A percentile compares a stretch with the other conserved stretches of the same genome.
Conservation (phyloP, 2,113 vertebrate species). For the Epinephelus moara region DNA sequence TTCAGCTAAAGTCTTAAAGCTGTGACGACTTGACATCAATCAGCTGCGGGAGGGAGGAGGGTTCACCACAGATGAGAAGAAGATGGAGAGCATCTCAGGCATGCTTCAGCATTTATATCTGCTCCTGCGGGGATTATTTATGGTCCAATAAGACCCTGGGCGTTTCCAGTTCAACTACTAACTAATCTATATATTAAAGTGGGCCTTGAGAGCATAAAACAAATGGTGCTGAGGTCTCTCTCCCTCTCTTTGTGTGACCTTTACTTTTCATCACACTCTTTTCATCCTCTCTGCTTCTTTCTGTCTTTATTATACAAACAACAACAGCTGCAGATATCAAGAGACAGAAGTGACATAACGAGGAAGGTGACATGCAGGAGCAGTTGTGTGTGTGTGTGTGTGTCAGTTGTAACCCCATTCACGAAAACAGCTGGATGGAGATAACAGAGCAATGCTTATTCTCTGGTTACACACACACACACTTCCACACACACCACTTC, state of each 20-base stretch:
- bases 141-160: conserved; percentile 71
- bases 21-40: conserved; percentile 51
- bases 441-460: conserved; percentile 54
- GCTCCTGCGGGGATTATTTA: conserved; percentile 73
- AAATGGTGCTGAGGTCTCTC: conserved; percentile 44
- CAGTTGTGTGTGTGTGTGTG: neutral
- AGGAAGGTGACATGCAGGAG: conserved; percentile 34
- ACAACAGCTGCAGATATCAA: conserved; percentile 38
- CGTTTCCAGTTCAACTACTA: conserved; percentile 69
- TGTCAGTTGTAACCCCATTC: conserved; percentile 39
- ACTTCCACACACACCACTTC: neutral
- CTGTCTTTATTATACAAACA: neutral
- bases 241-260: conserved; percentile 47
- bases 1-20: conserved; percentile 29
- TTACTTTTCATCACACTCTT: conserved; percentile 43
- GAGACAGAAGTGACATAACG: conserved; percentile 24
- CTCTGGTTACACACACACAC: conserved; percentile 22
- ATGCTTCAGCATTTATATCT: conserved; percentile 57
- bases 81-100: conserved; percentile 55
- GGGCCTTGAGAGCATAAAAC: conserved; percentile 68
- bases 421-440: conserved; percentile 73
- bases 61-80: conserved; percentile 51
- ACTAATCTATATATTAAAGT: conserved; percentile 75
- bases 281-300: conserved; percentile 10
- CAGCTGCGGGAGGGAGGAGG: conserved; percentile 20